Conservation (phyloP, 1,140 invertebrate species). For the Maconellicoccus hirsutus region DNA sequence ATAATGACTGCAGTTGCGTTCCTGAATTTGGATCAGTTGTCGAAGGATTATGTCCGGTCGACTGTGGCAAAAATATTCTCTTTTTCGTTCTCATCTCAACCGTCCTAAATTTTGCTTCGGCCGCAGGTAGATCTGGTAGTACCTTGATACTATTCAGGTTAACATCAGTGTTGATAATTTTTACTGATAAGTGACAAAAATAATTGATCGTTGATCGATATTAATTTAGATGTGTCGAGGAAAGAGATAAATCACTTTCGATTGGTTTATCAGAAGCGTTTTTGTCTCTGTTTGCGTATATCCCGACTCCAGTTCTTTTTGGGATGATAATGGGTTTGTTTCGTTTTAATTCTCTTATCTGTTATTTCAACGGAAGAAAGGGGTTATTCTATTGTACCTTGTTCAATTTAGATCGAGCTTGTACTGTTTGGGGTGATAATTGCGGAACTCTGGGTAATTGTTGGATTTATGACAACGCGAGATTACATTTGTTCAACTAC, state of each 20-base stretch:
- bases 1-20: slow-evolving; percentile 33
- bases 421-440: slow-evolving; percentile 22
- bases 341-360: too few relatives aligned
- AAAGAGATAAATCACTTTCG: slow-evolving; percentile 35
- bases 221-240: slow-evolving; percentile 33
- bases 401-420: slow-evolving; percentile 23
- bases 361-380: too few relatives aligned
- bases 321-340: slow-evolving; percentile 34
- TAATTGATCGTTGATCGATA: too few relatives aligned
- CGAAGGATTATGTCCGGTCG: slow-evolving; percentile 30
- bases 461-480: slow-evolving; percentile 55
- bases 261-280: slow-evolving; percentile 34
- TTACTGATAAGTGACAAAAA: too few relatives aligned
- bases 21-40: slow-evolving; percentile 24
- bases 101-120: slow-evolving; percentile 30
- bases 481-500: slow-evolving; percentile 51
- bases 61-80: slow-evolving; percentile 30
- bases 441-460: slow-evolving; percentile 40
- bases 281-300: slow-evolving; percentile 32
- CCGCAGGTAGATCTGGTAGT: slow-evolving; percentile 31
- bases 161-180: background rate
- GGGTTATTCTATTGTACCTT: too few relatives aligned
- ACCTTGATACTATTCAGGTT: slow-evolving; percentile 33
- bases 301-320: slow-evolving; percentile 35
- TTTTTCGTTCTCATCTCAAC: slow-evolving; percentile 30